Conservation (phyloP, 1,140 invertebrate species). For the Pachypsylla venusta region DNA sequence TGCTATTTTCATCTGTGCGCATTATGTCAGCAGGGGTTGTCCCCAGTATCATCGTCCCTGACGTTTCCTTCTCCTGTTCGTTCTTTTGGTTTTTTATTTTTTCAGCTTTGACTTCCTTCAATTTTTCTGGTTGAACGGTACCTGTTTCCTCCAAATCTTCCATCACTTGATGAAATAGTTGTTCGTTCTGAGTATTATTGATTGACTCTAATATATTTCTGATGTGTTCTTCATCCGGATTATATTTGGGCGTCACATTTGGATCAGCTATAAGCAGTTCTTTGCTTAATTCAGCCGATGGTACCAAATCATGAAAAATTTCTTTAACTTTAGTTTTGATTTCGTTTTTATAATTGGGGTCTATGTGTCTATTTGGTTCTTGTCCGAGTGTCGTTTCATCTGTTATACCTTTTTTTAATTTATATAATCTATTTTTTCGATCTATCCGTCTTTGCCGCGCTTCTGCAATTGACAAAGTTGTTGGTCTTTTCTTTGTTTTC, state of each 20-base stretch:
- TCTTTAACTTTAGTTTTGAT: not conserved
- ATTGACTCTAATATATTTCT: not conserved
- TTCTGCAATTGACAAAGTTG: not conserved
- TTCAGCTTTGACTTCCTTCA: not conserved
- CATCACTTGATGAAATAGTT: not conserved
- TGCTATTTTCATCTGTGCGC: no score
- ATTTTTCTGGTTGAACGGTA: not conserved
- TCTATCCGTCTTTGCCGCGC: not conserved
- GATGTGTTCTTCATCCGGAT: not conserved
- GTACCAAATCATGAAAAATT: not conserved
- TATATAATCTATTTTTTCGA: not conserved
- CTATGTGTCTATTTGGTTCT: not conserved
- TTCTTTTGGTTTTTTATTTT: no score
- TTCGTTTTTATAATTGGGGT: not conserved
- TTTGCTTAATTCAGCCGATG: not conserved
- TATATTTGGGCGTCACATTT: not conserved
- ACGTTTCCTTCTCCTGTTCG: no score
- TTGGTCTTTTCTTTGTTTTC: not conserved
- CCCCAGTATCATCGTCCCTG: no score
- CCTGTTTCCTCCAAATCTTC: conserved; percentile 7
- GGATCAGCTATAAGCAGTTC: not conserved
- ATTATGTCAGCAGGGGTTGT: no score
- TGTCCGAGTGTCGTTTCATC: no score
- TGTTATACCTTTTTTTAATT: no score
- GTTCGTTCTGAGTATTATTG: not conserved